A percentile compares a stretch with the other conserved stretches of the same genome.
Conservation (phyloP, 2,888 invertebrate species). For the Hydropsyche betteni region DNA sequence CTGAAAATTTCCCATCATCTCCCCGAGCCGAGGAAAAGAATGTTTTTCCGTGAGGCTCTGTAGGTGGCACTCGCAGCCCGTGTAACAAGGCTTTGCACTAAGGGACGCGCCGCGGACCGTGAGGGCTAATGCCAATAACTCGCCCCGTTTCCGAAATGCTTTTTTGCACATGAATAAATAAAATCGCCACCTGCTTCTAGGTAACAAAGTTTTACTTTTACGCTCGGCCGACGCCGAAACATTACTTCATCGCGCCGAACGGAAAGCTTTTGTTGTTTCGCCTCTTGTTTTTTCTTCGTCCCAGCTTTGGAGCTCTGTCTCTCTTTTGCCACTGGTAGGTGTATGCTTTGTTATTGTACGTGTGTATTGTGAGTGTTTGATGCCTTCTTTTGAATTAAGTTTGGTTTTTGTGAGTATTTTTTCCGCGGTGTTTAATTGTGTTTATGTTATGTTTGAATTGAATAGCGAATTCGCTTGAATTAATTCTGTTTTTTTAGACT, state of each 20-base stretch:
- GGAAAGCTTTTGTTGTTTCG: slow-evolving; percentile 32
- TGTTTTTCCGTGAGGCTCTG: neutral
- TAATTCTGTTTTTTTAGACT: too few relatives aligned
- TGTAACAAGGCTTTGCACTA: slow-evolving; percentile 51
- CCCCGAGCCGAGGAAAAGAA: too few relatives aligned
- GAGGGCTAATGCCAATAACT: slow-evolving; percentile 44
- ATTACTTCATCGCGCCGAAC: slow-evolving; percentile 38
- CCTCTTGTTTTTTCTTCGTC: slow-evolving; percentile 40
- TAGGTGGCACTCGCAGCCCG: slow-evolving; percentile 34
- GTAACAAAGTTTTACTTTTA: slow-evolving; percentile 49
- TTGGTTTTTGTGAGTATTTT: too few relatives aligned
- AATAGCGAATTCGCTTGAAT: too few relatives aligned
- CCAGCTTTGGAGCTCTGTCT: slow-evolving; percentile 24
- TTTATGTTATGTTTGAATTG: too few relatives aligned
- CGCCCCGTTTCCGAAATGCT: slow-evolving; percentile 37
- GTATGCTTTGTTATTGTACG: too few relatives aligned
- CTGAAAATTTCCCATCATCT: too few relatives aligned
- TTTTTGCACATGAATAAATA: slow-evolving; percentile 51
- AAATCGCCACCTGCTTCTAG: slow-evolving; percentile 49
- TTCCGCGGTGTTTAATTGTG: too few relatives aligned
- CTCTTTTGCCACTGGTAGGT: too few relatives aligned
- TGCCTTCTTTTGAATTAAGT: too few relatives aligned
- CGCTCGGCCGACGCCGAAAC: slow-evolving; percentile 44
- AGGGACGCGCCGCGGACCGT: slow-evolving; percentile 23
- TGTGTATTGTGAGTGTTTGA: too few relatives aligned